Conservation (phyloP, 2,888 invertebrate species). For the Drosophila multiciliata region DNA sequence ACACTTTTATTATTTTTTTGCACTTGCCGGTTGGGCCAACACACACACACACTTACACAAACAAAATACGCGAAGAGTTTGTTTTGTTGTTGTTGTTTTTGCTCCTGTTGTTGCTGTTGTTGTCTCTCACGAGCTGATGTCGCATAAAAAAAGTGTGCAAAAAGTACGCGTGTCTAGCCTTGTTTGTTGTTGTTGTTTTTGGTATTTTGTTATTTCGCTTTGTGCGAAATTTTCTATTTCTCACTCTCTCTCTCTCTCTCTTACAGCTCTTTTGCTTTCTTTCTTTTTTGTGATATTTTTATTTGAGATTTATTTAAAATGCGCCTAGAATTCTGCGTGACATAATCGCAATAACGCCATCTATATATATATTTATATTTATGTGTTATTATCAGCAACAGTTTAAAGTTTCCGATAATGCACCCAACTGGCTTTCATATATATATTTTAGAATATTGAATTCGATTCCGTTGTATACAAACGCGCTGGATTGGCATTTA, state of each 20-base stretch:
- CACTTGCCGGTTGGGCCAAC: slow-evolving; percentile 55
- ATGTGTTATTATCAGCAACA: slow-evolving; percentile 39
- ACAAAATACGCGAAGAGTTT: slow-evolving; percentile 43
- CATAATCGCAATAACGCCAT: slow-evolving; percentile 57
- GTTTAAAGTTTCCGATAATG: slow-evolving; percentile 48
- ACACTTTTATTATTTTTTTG: slow-evolving; percentile 27
- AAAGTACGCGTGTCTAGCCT: slow-evolving; percentile 53
- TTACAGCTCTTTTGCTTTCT: slow-evolving; percentile 19
- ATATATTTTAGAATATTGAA: slow-evolving; percentile 6
- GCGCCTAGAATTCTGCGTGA: slow-evolving; percentile 58
- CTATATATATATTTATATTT: slow-evolving; percentile 6
- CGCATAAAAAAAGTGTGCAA: slow-evolving; percentile 47
- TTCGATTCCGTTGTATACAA: slow-evolving; percentile 25
- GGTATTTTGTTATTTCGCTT: slow-evolving; percentile 30
- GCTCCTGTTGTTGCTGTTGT: slow-evolving; percentile 14
- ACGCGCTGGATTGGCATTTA: slow-evolving; percentile 14
- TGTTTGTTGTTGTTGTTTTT: slow-evolving; percentile 32
- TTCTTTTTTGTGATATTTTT: slow-evolving; percentile 22
- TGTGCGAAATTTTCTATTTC: slow-evolving; percentile 16
- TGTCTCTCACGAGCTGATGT: slow-evolving; percentile 25
- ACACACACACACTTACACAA: slow-evolving; percentile 32
- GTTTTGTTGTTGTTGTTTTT: neutral
- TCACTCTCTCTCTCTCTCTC: slow-evolving; percentile 11
- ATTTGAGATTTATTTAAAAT: slow-evolving; percentile 24
- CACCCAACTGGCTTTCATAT: slow-evolving; percentile 7